Evolutionary conservation across 2,888 invertebrate genomes (phyloP).

Genomic region (Drosophila mettleri): DNA sequence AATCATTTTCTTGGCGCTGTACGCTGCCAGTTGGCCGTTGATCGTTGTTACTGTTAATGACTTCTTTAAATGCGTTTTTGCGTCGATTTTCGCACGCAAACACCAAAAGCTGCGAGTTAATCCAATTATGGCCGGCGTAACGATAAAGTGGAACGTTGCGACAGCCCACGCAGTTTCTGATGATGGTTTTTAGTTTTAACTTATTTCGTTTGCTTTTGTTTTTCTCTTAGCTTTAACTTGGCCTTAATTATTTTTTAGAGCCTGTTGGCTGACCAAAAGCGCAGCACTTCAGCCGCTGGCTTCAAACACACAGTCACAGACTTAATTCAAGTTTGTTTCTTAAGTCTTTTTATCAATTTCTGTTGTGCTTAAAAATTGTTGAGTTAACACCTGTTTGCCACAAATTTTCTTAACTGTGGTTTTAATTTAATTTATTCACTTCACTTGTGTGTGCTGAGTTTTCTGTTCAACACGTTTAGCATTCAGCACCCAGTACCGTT

Average conservation of each 20-base stretch:
- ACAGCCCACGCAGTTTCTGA: constrained; percentile 49
- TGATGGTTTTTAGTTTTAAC: constrained; percentile 26
- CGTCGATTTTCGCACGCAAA: constrained; percentile 49
- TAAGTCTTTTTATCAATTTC: constrained; percentile 63
- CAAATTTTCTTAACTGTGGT: constrained; percentile 16
- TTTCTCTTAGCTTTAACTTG: constrained; percentile 41
- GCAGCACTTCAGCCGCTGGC: constrained; percentile 36
- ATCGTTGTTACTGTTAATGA: constrained; percentile 65
- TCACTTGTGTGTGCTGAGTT: constrained; percentile 30
- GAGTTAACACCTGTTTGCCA: constrained; percentile 31
- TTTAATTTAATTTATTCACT: constrained; percentile 23
- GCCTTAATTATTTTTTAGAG: constrained; percentile 58
- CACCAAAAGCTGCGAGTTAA: constrained; percentile 52
- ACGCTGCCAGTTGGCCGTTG: constrained; percentile 63
- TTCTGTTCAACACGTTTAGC: constrained; percentile 33
- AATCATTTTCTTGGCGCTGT: constrained; percentile 80
- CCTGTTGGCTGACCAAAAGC: constrained; percentile 27
- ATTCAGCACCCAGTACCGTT: constrained; percentile 53
- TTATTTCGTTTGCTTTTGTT: neutral
- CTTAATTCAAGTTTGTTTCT: constrained; percentile 55
- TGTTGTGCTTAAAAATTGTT: constrained; percentile 2
- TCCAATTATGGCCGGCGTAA: constrained; percentile 63
- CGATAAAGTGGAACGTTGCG: constrained; percentile 44
- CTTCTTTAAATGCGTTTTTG: constrained; percentile 68
- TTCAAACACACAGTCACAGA: constrained; percentile 14